phyloP scores from a whole-genome alignment of 1,140 invertebrate species.

The Mactra quadrangularis region DNA sequence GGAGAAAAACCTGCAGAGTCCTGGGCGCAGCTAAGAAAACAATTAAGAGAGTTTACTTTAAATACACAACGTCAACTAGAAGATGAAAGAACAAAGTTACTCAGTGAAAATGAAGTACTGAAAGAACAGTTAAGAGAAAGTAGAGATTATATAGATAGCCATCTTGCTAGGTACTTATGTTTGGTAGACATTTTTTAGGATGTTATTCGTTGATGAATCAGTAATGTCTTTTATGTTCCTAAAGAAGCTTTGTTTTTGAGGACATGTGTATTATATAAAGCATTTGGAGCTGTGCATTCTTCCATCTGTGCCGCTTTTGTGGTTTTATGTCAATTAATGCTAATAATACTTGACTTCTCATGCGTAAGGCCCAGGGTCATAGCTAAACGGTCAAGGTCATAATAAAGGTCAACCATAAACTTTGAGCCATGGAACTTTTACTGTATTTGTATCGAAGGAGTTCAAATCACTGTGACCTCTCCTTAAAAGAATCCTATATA shows the following conservation, averaged over 20 bases:
- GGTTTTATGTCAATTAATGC: no score
- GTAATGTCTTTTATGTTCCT: background rate
- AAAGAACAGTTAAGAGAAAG: slow-evolving; percentile 80
- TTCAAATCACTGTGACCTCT: no score
- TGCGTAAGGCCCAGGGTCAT: no score
- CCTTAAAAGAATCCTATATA: no score
- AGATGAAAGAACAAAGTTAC: slow-evolving; percentile 79
- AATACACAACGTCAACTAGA: slow-evolving; percentile 81
- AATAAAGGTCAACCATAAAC: no score
- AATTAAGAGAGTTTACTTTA: slow-evolving; percentile 80
- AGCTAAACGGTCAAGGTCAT: no score
- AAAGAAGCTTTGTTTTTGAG: background rate
- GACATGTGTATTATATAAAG: slow-evolving; percentile 4
- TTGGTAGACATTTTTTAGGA: no score
- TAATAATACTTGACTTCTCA: no score
- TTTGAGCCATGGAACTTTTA: no score
- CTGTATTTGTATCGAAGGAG: no score
- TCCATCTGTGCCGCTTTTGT: no score
- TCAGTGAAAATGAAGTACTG: slow-evolving; percentile 81
- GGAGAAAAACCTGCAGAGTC: slow-evolving; percentile 74
- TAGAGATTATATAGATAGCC: slow-evolving; percentile 81
- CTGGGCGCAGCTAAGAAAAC: slow-evolving; percentile 77
- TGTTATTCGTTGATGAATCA: no score
- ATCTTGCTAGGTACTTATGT: slow-evolving; percentile 80
- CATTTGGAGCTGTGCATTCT: background rate